Conservation (phyloP, 2,113 vertebrate genomes). For the Plecotus auritus region DNA sequence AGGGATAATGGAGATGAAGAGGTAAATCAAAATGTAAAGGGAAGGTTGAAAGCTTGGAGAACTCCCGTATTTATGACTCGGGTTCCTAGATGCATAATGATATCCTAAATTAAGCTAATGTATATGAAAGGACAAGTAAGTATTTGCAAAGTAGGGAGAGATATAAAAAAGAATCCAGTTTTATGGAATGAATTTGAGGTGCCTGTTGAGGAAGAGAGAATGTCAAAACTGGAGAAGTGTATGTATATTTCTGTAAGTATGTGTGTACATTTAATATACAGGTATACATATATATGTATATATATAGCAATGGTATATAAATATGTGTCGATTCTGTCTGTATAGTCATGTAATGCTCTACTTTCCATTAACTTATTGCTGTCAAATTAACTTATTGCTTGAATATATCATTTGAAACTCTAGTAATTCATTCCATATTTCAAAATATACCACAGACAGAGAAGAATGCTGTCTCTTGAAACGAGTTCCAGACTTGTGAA, state of each 20-base stretch:
- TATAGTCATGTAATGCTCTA: not conserved
- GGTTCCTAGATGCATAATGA: not conserved
- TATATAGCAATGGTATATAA: not conserved
- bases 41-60: not conserved
- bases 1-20: not conserved
- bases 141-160: not conserved
- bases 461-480: conserved; percentile 31
- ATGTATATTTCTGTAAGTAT: not conserved
- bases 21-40: not conserved
- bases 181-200: not conserved
- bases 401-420: conserved; percentile 23
- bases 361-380: conserved; percentile 35
- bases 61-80: not conserved
- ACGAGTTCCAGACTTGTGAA: conserved; percentile 5
- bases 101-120: not conserved
- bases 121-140: not conserved
- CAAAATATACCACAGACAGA: not conserved
- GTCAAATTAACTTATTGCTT: conserved; percentile 32
- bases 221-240: not conserved
- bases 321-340: not conserved
- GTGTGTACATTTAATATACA: not conserved
- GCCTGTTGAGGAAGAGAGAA: not conserved
- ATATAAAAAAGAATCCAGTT: not conserved
- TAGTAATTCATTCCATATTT: conserved; percentile 41
- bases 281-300: not conserved